A percentile compares a stretch with the other conserved stretches of the same genome.
Evolutionary conservation across 2,888 invertebrate genomes (phyloP).

Genomic region (Microctonus hyperodae): DNA sequence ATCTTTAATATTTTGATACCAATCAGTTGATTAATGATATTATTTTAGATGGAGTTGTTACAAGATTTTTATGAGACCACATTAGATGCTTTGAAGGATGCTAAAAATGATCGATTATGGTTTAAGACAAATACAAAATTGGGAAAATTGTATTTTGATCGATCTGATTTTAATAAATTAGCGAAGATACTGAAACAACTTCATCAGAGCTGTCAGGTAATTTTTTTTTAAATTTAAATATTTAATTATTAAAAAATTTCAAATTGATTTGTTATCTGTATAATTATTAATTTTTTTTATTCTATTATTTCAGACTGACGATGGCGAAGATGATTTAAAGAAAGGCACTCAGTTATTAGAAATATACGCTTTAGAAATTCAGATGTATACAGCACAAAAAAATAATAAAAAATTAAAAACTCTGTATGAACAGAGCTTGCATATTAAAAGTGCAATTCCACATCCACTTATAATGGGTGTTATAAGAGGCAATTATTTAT

Average conservation of each 20-base stretch:
- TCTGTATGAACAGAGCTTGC: conserved; percentile 96
- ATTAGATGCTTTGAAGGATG: conserved; percentile 92
- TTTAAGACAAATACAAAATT: conserved; percentile 99
- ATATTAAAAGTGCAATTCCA: conserved; percentile 99
- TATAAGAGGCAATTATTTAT: conserved; percentile 78
- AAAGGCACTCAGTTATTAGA: conserved; percentile 97
- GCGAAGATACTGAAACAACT: conserved; percentile 97
- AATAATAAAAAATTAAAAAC: conserved; percentile 98
- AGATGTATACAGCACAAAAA: conserved; percentile 99
- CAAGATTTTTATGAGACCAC: conserved; percentile 99
- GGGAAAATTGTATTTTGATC: conserved; percentile 97
- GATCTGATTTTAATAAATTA: conserved; percentile 91
- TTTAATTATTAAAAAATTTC: too few relatives aligned
- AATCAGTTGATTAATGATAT: too few relatives aligned
- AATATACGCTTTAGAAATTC: conserved; percentile 98
- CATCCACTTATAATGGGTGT: conserved; percentile 99
- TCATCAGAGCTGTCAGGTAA: conserved; percentile 94
- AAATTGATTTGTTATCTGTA: not conserved
- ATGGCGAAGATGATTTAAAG: conserved; percentile 96
- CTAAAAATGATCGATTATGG: conserved; percentile 98
- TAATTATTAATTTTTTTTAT: not conserved
- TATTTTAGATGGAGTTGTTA: conserved; percentile 87
- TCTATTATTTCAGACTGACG: conserved; percentile 78
- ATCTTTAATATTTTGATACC: too few relatives aligned
- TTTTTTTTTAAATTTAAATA: too few relatives aligned